These are phyloP conservation scores for Daktulosphaira vitifoliae DNA, from an alignment of 1,140 invertebrate genomes.

Conservation along the genomic window DNA sequence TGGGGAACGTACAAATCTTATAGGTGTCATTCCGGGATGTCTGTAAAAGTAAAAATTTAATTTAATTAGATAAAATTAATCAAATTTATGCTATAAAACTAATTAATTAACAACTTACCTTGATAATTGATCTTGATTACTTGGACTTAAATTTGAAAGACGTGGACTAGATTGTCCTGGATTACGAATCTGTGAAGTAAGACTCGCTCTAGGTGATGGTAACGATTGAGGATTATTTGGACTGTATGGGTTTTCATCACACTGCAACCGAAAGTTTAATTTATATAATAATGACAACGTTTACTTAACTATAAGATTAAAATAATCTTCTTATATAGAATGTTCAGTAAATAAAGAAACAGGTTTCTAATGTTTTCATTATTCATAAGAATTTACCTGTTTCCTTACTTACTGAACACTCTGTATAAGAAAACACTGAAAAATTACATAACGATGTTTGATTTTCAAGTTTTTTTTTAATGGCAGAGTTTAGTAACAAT, in stretches of 20 bases:
- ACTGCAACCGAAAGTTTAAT: neutral
- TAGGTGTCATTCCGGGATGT: conserved; percentile 37
- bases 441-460: neutral
- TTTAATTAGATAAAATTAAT: conserved; percentile 1
- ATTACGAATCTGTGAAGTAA: conserved; percentile 24
- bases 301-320: conserved; percentile 10
- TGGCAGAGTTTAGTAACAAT: too few species aligned
- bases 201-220: conserved; percentile 7
- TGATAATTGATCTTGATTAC: conserved; percentile 33
- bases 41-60: conserved; percentile 34
- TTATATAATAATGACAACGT: too few species aligned
- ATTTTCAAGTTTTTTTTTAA: too few species aligned
- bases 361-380: too few species aligned
- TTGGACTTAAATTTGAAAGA: conserved; percentile 21
- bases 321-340: too few species aligned
- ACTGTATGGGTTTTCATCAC: conserved; percentile 36
- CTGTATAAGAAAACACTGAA: neutral
- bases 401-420: too few species aligned
- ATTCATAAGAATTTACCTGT: too few species aligned
- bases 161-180: conserved; percentile 25
- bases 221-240: conserved; percentile 27
- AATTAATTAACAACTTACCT: conserved; percentile 27
- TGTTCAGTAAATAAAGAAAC: too few species aligned
- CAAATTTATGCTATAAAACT: neutral
- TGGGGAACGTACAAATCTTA: conserved; percentile 39